Base-by-base conservation (phyloP, 2,797 vertebrate species). In the Brotula barbata region DNA sequence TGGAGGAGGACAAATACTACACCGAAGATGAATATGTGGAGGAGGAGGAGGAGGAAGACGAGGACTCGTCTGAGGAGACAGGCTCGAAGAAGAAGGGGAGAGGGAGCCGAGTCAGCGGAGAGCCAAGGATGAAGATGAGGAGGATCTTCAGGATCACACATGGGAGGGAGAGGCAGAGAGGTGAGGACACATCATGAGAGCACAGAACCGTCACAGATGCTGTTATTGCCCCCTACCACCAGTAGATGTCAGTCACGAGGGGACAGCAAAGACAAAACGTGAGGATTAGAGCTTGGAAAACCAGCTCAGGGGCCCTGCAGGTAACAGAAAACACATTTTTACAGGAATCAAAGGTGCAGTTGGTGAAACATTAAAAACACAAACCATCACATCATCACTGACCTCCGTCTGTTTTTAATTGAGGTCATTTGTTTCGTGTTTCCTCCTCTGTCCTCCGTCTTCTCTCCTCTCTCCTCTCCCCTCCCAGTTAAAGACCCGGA, bases 401-500 rank as follows among this genome's bases (percentile, higher is more conserved):
- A n/a, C n/a, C n/a, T n/a, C n/a, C n/a, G n/a, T n/a, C n/a, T 28
- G 7, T 4, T 28, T 4, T 28, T 28, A 3, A 28, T 3, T 28
- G 4, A 4, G 25, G 25, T 28, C 25, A 28, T 28, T 28, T 28
- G 3, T 4, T 28, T 28, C 25, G 7, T 28, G 25, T 28, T 28
- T 28, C 4, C 25, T 3, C 7, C 2, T 15, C 12, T 6, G 22
- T 17, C 36, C 42, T n/a, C 19, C 28, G 43, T 13, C 41, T 13
- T 19, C 9, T 0, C 2, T 17, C 10, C 7, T 15, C 15, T 22
- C 33, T 36, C 17, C 22, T 9, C 15, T 12, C 19, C 56, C 11
- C 15, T 47, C 36, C 1, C 84, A 95, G 94, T 95, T 16, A 95
- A 95, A 82, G 94, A 95, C 23, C 92, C 94, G 0, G 94, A 95